These are phyloP conservation scores for Gavialis gangeticus DNA, from an alignment of 2,113 vertebrate species.

Conservation along the genomic window DNA sequence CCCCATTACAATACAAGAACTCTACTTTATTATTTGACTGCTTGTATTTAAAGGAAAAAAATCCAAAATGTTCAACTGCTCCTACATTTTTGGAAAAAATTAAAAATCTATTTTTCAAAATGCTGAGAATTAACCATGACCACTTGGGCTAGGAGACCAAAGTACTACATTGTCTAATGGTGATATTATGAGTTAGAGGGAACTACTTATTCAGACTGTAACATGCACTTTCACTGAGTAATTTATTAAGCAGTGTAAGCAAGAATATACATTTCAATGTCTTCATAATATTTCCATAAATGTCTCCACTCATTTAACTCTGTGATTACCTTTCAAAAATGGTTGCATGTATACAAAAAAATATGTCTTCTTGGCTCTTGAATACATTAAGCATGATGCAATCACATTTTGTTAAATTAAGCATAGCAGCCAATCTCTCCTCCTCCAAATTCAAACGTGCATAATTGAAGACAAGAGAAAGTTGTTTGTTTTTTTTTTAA, in stretches of 20 bases:
- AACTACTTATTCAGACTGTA: not conserved
- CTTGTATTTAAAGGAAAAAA: not conserved
- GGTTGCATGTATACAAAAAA: too few relatives aligned
- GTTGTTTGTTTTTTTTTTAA: conserved; percentile 4
- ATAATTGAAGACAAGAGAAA: conserved; percentile 34
- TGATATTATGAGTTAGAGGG: not conserved
- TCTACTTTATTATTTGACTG: not conserved
- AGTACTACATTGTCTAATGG: not conserved
- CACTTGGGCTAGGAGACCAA: not conserved
- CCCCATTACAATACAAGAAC: not conserved
- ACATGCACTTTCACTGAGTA: not conserved
- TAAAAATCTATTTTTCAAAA: not conserved
- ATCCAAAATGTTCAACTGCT: not conserved
- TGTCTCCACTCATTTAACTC: not conserved
- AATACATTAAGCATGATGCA: not conserved
- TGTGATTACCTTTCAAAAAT: too few relatives aligned
- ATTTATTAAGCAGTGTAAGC: not conserved
- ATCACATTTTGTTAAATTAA: not conserved
- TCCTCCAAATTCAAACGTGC: conserved; percentile 8
- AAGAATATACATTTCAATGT: not conserved
- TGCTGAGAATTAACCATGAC: not conserved
- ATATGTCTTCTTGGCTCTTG: not conserved
- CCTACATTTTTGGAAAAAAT: not conserved
- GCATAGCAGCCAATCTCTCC: conserved; percentile 12
- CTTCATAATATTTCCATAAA: not conserved